A percentile compares a stretch with the other conserved stretches of the same genome.
phyloP scores from a whole-genome alignment of 1,140 invertebrate genomes.

The Psix sp. region DNA sequence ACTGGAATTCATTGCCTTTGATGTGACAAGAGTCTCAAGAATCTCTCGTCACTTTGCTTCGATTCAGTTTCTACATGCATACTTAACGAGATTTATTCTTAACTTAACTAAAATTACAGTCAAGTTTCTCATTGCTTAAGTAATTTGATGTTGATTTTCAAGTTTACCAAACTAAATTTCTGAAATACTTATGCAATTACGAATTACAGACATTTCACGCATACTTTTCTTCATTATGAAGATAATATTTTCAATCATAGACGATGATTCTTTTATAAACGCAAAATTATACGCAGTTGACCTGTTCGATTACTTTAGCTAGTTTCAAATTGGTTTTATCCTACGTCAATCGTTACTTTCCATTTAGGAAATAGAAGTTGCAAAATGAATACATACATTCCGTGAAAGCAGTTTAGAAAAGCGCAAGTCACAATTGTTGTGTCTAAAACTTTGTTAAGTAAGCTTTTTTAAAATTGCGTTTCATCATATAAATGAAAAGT shows the following conservation, averaged over 20 bases:
- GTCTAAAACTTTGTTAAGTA: conserved; percentile 33
- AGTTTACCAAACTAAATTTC: conserved; percentile 25
- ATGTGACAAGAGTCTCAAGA: conserved; percentile 57
- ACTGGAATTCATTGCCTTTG: conserved; percentile 57
- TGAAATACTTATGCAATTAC: no score
- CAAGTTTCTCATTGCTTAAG: conserved; percentile 47
- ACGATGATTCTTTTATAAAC: no score
- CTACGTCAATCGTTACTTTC: conserved; percentile 12
- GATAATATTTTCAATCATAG: no score
- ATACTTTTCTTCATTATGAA: no score
- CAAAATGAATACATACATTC: conserved; percentile 21
- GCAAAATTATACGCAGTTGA: no score
- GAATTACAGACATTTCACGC: no score
- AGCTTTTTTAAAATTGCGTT: conserved; percentile 41
- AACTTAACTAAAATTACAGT: conserved; percentile 54
- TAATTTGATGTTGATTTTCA: conserved; percentile 44
- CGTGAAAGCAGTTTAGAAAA: conserved; percentile 14
- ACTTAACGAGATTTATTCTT: conserved; percentile 41
- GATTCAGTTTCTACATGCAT: conserved; percentile 53
- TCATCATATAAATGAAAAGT: conserved; percentile 37
- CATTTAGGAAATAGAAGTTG: conserved; percentile 19
- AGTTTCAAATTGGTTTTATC: conserved; percentile 3
- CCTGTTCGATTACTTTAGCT: conserved; percentile 13
- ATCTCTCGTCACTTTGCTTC: conserved; percentile 55
- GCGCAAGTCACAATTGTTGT: conserved; percentile 22